Percentiles rank a stretch among this genome's conserved stretches.
phyloP scores from a whole-genome alignment of 2,797 vertebrate genomes.

The Alca torda region DNA sequence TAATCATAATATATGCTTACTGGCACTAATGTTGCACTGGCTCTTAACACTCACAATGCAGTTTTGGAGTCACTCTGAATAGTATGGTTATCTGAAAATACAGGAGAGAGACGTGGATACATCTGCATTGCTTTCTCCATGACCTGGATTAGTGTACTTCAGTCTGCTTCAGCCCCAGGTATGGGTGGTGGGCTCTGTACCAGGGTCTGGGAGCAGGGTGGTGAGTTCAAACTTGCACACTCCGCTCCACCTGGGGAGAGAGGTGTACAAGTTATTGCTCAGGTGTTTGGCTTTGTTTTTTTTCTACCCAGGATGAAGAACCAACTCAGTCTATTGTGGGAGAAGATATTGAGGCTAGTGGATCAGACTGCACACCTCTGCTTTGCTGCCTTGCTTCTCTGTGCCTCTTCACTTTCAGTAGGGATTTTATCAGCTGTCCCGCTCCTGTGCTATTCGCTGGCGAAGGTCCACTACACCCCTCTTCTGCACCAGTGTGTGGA shows the following conservation, averaged over 20 bases:
- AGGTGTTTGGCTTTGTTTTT: neutral
- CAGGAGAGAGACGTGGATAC: no score
- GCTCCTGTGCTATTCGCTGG: neutral
- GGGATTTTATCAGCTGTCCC: neutral
- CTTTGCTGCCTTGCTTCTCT: neutral
- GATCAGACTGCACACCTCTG: neutral
- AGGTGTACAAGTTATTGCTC: neutral
- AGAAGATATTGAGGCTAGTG: neutral
- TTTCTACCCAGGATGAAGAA: neutral
- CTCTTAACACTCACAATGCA: neutral
- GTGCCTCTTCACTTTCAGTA: neutral
- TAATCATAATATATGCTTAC: neutral
- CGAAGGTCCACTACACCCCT: neutral
- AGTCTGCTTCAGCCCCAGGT: neutral
- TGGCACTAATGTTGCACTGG: neutral
- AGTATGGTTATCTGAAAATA: neutral
- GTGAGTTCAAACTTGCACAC: neutral
- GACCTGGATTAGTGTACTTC: neutral
- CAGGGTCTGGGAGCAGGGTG: neutral
- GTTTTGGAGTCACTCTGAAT: neutral
- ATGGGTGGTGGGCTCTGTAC: neutral
- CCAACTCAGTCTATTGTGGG: neutral
- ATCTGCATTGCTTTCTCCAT: neutral
- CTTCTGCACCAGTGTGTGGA: neutral
- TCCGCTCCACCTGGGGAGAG: neutral